A percentile compares a stretch with the other conserved stretches of the same genome.
Conservation (phyloP, 2,797 vertebrate species). For the Discoglossus pictus region DNA sequence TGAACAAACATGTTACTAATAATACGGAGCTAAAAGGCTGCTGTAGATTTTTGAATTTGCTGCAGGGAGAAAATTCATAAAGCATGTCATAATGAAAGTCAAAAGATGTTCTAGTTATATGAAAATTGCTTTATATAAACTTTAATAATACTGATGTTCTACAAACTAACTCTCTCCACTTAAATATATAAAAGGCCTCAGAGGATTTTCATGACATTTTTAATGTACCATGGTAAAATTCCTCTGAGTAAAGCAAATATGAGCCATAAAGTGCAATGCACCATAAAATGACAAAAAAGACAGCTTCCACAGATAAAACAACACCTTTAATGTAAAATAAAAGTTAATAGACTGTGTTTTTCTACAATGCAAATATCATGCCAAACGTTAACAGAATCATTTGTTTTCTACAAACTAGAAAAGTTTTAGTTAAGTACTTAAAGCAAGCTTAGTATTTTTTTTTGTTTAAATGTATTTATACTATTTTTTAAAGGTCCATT, state of each 20-base stretch:
- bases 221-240: constrained; percentile 76
- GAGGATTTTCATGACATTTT: constrained; percentile 62
- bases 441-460: too few relatives aligned
- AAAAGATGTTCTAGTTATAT: constrained; percentile 1
- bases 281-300: constrained; percentile 74
- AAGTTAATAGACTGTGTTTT: constrained; percentile 54
- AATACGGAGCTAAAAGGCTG: too few relatives aligned
- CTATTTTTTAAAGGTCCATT: too few relatives aligned
- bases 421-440: too few relatives aligned
- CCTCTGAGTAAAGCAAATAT: constrained; percentile 75
- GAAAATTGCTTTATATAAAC: constrained; percentile 34
- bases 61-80: too few relatives aligned
- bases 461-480: too few relatives aligned
- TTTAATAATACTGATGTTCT: constrained; percentile 38
- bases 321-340: constrained; percentile 58
- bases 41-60: too few relatives aligned
- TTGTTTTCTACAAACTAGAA: too few relatives aligned
- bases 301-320: constrained; percentile 53
- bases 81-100: too few relatives aligned
- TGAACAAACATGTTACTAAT: too few relatives aligned
- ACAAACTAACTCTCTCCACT: constrained; percentile 18
- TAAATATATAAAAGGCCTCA: constrained; percentile 69
- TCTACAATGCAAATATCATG: constrained; percentile 47
- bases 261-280: constrained; percentile 79
- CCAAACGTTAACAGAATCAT: constrained; percentile 40